phyloP scores from a whole-genome alignment of 2,113 vertebrate species.

The Vidua chalybeata region DNA sequence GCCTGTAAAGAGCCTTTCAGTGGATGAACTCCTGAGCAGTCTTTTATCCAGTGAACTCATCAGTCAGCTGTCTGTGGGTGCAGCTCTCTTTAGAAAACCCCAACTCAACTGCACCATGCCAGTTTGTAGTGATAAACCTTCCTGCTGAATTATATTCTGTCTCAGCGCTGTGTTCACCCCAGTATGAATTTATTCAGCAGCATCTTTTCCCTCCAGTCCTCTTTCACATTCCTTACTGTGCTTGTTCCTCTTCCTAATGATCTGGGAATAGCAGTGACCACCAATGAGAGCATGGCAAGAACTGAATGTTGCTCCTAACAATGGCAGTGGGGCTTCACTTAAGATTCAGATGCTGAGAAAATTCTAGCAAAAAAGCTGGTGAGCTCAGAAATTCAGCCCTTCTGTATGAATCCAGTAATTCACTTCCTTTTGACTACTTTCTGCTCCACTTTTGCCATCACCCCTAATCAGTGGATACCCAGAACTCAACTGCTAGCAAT shows the following conservation, averaged over 20 bases:
- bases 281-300: neutral
- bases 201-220: constrained; percentile 12
- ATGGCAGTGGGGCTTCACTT: neutral
- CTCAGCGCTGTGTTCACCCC: neutral
- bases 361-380: neutral
- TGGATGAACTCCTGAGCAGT: constrained; percentile 40
- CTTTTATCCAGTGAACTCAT: constrained; percentile 68
- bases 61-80: constrained; percentile 41
- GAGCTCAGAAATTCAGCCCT: constrained; percentile 15
- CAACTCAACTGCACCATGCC: neutral
- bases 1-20: constrained; percentile 58
- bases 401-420: neutral
- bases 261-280: neutral
- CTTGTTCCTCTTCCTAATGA: neutral
- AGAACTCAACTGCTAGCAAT: neutral
- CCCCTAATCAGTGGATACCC: neutral
- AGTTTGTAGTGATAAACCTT: neutral
- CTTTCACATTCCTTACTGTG: neutral
- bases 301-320: neutral
- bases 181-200: constrained; percentile 15
- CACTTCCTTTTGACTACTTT: neutral
- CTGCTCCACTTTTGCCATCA: neutral
- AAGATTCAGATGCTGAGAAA: neutral
- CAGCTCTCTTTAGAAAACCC: constrained; percentile 44
- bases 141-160: neutral